Evolutionary conservation across 2,888 invertebrate genomes (phyloP).

Genomic region (Coleophora deauratella): DNA sequence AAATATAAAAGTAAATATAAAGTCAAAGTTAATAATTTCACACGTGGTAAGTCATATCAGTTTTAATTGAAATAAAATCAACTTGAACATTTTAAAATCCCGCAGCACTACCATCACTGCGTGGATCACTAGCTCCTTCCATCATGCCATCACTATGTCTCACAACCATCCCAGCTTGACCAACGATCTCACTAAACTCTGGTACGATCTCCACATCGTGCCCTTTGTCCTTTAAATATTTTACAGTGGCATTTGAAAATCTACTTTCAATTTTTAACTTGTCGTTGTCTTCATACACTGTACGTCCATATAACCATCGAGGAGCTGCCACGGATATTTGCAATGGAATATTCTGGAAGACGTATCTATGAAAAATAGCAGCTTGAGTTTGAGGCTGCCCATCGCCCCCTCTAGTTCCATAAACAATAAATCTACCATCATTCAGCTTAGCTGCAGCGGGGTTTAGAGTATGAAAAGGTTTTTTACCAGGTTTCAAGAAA

Average conservation of each 20-base stretch:
- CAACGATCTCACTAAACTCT: conserved; percentile 34
- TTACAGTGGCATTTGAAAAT: conserved; percentile 38
- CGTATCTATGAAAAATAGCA: conserved; percentile 59
- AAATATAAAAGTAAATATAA: too few species aligned
- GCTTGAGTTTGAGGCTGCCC: conserved; percentile 62
- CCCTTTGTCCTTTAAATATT: conserved; percentile 42
- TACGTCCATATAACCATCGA: conserved; percentile 51
- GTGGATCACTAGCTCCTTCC: conserved; percentile 56
- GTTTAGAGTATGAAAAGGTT: conserved; percentile 56
- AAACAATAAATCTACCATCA: conserved; percentile 56
- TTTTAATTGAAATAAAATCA: too few species aligned
- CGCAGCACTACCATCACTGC: conserved; percentile 54
- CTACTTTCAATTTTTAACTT: conserved; percentile 43
- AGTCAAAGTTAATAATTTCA: too few species aligned
- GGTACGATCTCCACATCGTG: conserved; percentile 38
- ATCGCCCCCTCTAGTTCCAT: conserved; percentile 59
- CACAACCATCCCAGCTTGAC: conserved; percentile 53
- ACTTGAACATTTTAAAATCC: too few species aligned
- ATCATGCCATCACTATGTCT: conserved; percentile 46
- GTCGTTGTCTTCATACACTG: conserved; percentile 24
- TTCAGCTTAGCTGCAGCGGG: conserved; percentile 50
- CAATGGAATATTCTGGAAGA: conserved; percentile 41
- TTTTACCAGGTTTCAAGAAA: conserved; percentile 51
- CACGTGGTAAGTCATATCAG: too few species aligned
- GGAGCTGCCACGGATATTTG: conserved; percentile 44